Evolutionary conservation across 2,888 invertebrate species (phyloP), one percentile per base, ranked within the genome.

Genomic region (Mamestra brassicae): DNA sequence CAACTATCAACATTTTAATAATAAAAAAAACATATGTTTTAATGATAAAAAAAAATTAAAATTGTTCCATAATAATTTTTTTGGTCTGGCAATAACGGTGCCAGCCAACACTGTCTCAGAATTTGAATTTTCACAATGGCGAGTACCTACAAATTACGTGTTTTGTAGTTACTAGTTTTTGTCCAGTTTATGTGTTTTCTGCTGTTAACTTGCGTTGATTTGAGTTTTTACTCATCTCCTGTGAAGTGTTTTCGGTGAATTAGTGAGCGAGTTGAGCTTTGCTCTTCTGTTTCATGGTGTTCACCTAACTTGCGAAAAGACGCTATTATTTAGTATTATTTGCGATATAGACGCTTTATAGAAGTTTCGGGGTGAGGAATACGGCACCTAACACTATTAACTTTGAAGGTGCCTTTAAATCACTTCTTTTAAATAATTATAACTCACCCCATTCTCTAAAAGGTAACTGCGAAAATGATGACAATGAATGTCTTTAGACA

Each of bases 371-470:
- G 26, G 26, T 26, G 26, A 26, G 26, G 26, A 26, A 26, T 26
- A 26, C 26, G 26, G 26, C 26, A 26, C 26, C 26, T 26, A 26
- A 26, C 26, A 26, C 26, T 26, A 26, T 26, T 10, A 70, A 50
- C 3, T 89, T 87, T 81, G 87, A 88, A 66, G 83, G 84, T 13
- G 83, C 88, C 8, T 87, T 68, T 64, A 86, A 88, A 76, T 11
- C 87, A n/a, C 42, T 88, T 17, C 67, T 86, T 17, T 38, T 87
- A 58, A 87, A 84, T 77, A 86, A 88, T 80, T 82, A 65, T 67
- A 82, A 52, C 57, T 74, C 85, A 1, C 70, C 78, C 11, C 71
- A 76, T 60, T 76, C 64, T 50, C 15, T 65, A 17, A 47, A 68
- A 60, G 5, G 84, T 80, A 88, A 87, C 34, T 87, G 87, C 47